Conservation (phyloP, 2,888 invertebrate species). For the Lithophane ornitopus region DNA sequence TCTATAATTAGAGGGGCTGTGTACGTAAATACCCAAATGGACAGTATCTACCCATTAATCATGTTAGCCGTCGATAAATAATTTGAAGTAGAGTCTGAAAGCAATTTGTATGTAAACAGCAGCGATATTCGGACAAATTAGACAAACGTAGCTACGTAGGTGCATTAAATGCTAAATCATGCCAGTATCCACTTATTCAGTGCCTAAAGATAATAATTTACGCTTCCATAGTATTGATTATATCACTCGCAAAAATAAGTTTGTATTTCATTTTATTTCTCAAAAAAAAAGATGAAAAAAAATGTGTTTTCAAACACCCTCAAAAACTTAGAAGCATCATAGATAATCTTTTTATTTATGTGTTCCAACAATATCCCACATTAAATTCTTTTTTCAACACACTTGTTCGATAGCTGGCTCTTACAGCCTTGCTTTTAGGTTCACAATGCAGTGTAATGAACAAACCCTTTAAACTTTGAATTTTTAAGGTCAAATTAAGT, state of each 20-base stretch:
- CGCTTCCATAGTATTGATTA: not conserved
- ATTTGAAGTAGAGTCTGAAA: not conserved
- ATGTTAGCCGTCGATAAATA: slow-evolving; percentile 4
- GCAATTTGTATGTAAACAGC: not conserved
- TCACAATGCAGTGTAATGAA: not conserved
- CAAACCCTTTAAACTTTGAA: not conserved
- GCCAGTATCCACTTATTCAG: not conserved
- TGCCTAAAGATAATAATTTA: not conserved
- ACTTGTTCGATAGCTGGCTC: not conserved
- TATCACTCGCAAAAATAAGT: not conserved
- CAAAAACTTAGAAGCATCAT: not conserved
- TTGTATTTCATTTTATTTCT: not conserved
- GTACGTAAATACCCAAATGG: not conserved
- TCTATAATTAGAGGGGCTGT: not conserved
- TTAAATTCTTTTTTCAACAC: not conserved
- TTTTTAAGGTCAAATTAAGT: too few relatives aligned
- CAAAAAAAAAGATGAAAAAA: not conserved
- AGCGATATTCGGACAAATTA: not conserved
- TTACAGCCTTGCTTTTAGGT: not conserved
- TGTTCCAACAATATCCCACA: not conserved
- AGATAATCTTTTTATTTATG: not conserved
- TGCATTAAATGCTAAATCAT: not conserved
- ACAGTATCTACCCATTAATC: slow-evolving; percentile 1
- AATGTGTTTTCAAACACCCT: not conserved
- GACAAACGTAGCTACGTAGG: not conserved